Evolutionary conservation across 30 jellyfish, hydroid and myxozoan species (phyloP).

Genomic region (Clytia hemisphaerica): DNA sequence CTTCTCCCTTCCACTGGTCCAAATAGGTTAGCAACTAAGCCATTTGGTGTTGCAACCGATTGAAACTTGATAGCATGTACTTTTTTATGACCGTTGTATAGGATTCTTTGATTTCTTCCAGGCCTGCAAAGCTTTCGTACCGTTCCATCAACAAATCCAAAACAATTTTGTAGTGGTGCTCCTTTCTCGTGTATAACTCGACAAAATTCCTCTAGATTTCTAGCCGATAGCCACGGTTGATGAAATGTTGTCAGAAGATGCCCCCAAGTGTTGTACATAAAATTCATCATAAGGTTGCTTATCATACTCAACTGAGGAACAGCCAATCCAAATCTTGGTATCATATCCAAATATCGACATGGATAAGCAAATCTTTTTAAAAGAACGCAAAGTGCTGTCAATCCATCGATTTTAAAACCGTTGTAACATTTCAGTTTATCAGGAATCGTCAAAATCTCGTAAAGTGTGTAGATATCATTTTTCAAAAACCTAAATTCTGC

Average conservation of each 20-base stretch:
- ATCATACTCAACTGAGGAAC: slow-evolving; percentile 3
- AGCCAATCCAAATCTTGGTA: neutral
- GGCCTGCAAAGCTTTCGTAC: slow-evolving; percentile 41
- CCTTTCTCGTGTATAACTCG: slow-evolving; percentile 32
- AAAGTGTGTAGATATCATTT: slow-evolving; percentile 20
- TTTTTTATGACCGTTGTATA: slow-evolving; percentile 38
- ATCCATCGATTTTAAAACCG: neutral
- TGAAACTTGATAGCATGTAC: slow-evolving; percentile 41
- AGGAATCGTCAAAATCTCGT: slow-evolving; percentile 16
- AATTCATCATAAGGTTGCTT: neutral
- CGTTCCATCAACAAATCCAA: slow-evolving; percentile 47
- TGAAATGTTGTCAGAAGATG: slow-evolving; percentile 25
- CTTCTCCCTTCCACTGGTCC: slow-evolving; percentile 60
- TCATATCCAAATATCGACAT: neutral
- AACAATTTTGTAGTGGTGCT: slow-evolving; percentile 31
- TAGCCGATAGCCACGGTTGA: slow-evolving; percentile 26
- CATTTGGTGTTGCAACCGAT: slow-evolving; percentile 40
- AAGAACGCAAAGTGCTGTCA: neutral
- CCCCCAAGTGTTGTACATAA: neutral
- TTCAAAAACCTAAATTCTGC: slow-evolving; percentile 30
- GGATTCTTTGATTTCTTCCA: slow-evolving; percentile 18
- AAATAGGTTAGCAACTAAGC: slow-evolving; percentile 24
- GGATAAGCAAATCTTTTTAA: neutral
- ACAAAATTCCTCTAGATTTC: slow-evolving; percentile 19
- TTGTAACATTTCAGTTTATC: slow-evolving; percentile 11